Percentiles rank a stretch among this genome's conserved stretches.
Conservation (phyloP, 2,113 vertebrate genomes). For the Mobula hypostoma region DNA sequence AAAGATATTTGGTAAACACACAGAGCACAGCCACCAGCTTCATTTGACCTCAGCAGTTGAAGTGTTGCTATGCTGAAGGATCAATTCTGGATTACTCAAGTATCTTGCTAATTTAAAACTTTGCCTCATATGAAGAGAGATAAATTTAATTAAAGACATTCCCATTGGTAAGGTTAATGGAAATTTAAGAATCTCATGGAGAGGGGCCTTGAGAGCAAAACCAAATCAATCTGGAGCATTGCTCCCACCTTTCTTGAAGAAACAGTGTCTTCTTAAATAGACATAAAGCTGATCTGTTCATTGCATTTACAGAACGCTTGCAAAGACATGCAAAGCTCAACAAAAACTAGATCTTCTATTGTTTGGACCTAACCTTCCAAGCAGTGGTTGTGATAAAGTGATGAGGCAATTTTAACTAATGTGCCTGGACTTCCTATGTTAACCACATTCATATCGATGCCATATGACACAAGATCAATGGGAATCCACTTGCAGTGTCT, state of each 20-base stretch:
- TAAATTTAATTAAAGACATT: neutral
- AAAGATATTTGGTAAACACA: neutral
- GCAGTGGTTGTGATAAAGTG: neutral
- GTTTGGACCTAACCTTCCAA: neutral
- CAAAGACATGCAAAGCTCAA: neutral
- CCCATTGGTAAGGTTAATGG: neutral
- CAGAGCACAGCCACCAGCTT: neutral
- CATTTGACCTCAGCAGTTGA: neutral
- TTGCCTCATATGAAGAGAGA: neutral
- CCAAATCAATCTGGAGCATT: neutral
- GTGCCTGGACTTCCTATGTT: too few relatives aligned
- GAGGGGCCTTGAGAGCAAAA: neutral
- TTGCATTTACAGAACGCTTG: neutral
- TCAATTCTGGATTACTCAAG: neutral
- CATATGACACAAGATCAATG: too few relatives aligned
- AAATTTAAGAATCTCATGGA: neutral
- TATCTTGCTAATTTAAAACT: neutral
- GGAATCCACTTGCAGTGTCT: neutral
- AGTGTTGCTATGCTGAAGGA: neutral
- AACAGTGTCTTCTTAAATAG: neutral
- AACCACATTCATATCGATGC: too few relatives aligned
- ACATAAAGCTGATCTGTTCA: neutral
- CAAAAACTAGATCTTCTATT: too few relatives aligned
- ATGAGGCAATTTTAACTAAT: neutral
- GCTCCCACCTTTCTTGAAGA: neutral